Base-by-base conservation (phyloP, 2,113 vertebrate genomes). In the Chelonoidis abingdonii region DNA sequence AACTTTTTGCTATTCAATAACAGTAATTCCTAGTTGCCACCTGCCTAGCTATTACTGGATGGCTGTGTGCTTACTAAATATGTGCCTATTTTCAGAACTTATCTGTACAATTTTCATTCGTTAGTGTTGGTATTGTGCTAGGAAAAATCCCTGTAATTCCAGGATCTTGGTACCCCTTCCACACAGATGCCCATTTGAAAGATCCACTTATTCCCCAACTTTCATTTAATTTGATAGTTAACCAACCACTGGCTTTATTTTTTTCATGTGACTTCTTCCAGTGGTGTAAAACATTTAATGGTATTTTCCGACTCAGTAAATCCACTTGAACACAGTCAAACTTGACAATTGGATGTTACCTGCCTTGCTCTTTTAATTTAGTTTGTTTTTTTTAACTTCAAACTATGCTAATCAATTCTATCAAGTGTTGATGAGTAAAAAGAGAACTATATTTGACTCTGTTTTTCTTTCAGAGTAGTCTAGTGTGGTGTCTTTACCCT, bases 351-450 rank as follows among this genome's bases (percentile, higher is more conserved):
- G 84, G 85, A 89, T 62, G 29, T 72, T 78, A 57, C n/a, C 24
- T 62, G 38, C 29, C 84, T 16, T 80, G 80, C 0, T 92, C 91
- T 95, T 90, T 90, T 92, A 84, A 90, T 92, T 83, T 78, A 49
- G 85, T 92, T 83, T 25, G 81, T 92, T 88, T 86, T 93, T 88
- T 90, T 93, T 90, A 86, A 49, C 76, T 90, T 87, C 80, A 38
- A 44, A n/a, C 75, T 8, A 2, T 75, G n/a, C 22, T 10, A 38
- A 75, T 10, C 22, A 75, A 44, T 41, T 41, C 38, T 75, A 38
- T 41, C n/a, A n/a, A 72, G 17, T 19, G n/a, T 41, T 44, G 72
- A 75, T 44, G 38, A 75, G 38, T n/a, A 65, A 65, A 65, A 4
- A 65, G 62, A 65, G 11, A 62, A 59, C 29, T 22, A 75, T 11